These are phyloP conservation scores for Sebastes fasciatus DNA, from an alignment of 2,113 vertebrate genomes.

Conservation along the genomic window DNA sequence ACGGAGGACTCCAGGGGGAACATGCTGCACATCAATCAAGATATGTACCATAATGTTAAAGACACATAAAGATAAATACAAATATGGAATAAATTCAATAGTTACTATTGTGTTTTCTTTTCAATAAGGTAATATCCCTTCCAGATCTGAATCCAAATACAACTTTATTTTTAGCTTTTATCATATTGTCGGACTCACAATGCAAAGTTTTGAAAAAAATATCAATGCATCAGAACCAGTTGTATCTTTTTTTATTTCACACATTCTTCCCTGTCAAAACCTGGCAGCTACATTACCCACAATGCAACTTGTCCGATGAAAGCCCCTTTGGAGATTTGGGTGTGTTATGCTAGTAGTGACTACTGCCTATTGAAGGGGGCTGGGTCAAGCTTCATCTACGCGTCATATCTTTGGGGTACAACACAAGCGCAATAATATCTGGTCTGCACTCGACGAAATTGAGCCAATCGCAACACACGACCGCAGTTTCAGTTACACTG, in stretches of 20 bases:
- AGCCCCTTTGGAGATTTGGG: not conserved
- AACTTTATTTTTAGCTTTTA: too few species aligned
- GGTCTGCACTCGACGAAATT: too few species aligned
- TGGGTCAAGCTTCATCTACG: too few species aligned
- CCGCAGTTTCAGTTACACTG: too few species aligned
- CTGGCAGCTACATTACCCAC: not conserved
- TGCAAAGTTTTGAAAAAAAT: too few species aligned
- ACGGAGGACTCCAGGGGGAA: not conserved
- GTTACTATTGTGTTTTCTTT: not conserved
- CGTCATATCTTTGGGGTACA: too few species aligned
- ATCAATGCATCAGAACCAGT: too few species aligned
- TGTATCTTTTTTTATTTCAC: too few species aligned
- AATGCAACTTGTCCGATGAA: not conserved
- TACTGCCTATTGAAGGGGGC: too few species aligned
- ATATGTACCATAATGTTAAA: not conserved
- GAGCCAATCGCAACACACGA: too few species aligned
- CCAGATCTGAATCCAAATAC: not conserved
- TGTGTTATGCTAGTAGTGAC: not conserved
- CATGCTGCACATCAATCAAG: not conserved
- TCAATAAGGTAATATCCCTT: not conserved
- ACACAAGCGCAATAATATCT: too few species aligned
- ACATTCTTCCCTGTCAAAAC: not conserved
- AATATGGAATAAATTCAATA: not conserved
- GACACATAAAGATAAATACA: slow-evolving; percentile 31
- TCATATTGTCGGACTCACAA: too few species aligned